phyloP scores from a whole-genome alignment of 1,140 invertebrate species.

The Tetramorium simillimum region DNA sequence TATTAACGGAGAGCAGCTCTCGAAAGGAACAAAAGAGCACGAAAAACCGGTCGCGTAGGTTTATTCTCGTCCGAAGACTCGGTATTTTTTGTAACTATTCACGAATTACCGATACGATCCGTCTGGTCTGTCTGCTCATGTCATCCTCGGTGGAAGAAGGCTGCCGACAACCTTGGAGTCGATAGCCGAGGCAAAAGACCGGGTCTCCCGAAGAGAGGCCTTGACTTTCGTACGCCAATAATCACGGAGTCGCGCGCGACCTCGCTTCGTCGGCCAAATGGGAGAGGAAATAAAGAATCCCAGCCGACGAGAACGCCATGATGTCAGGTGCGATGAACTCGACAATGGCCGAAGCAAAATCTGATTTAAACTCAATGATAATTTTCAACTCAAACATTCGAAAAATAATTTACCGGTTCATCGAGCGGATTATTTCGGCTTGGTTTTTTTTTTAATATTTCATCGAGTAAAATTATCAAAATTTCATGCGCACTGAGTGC shows the following conservation, averaged over 20 bases:
- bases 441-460: background rate
- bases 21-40: background rate
- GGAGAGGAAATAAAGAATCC: constrained; percentile 38
- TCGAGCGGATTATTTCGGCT: background rate
- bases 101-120: constrained; percentile 14
- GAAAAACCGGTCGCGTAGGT: background rate
- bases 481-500: background rate
- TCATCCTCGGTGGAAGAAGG: constrained; percentile 7
- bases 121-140: constrained; percentile 4
- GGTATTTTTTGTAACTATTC: constrained; percentile 2
- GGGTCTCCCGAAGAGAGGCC: constrained; percentile 20
- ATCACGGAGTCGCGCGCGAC: constrained; percentile 13
- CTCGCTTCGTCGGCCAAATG: constrained; percentile 21
- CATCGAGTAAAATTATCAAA: background rate
- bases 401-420: background rate
- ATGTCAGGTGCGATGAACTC: constrained; percentile 32
- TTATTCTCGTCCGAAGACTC: background rate
- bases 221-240: constrained; percentile 40
- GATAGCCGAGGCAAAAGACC: constrained; percentile 23
- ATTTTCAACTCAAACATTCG: background rate
- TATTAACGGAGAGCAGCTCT: background rate
- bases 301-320: background rate
- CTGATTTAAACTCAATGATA: background rate
- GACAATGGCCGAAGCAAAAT: background rate
- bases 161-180: constrained; percentile 14